These are phyloP conservation scores for Drosophila insularis DNA, from an alignment of 1,140 invertebrate genomes.

Conservation along the genomic window DNA sequence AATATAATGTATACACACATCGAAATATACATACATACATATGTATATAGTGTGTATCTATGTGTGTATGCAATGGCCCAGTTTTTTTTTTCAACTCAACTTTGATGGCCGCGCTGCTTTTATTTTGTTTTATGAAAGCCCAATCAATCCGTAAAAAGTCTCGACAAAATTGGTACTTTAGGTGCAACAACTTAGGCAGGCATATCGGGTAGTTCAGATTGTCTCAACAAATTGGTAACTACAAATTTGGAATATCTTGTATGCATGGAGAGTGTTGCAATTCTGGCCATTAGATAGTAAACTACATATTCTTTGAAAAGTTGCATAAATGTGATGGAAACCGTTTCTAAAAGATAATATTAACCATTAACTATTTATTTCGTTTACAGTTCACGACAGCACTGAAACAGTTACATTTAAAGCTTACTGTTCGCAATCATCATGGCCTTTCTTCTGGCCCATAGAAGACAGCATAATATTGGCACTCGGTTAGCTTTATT, in stretches of 20 bases:
- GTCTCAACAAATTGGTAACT: not conserved
- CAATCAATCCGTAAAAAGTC: constrained; percentile 1
- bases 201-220: not conserved
- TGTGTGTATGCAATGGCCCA: not conserved
- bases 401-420: not conserved
- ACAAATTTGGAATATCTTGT: not conserved
- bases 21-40: not conserved
- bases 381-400: not conserved
- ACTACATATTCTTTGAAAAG: too few species aligned
- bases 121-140: constrained; percentile 9
- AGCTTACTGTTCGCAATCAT: constrained; percentile 32
- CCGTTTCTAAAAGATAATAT: not conserved
- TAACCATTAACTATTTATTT: not conserved
- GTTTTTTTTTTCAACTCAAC: not conserved
- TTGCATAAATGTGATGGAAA: too few species aligned
- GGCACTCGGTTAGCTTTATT: constrained; percentile 29
- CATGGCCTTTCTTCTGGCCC: constrained; percentile 40
- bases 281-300: too few species aligned
- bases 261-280: not conserved
- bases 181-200: not conserved
- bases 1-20: not conserved
- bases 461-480: constrained; percentile 14
- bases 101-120: constrained; percentile 3
- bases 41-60: not conserved
- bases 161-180: constrained; percentile 1